A percentile compares a stretch with the other conserved stretches of the same genome.
phyloP scores from a whole-genome alignment of 2,797 vertebrate species.

The Alosa sapidissima region DNA sequence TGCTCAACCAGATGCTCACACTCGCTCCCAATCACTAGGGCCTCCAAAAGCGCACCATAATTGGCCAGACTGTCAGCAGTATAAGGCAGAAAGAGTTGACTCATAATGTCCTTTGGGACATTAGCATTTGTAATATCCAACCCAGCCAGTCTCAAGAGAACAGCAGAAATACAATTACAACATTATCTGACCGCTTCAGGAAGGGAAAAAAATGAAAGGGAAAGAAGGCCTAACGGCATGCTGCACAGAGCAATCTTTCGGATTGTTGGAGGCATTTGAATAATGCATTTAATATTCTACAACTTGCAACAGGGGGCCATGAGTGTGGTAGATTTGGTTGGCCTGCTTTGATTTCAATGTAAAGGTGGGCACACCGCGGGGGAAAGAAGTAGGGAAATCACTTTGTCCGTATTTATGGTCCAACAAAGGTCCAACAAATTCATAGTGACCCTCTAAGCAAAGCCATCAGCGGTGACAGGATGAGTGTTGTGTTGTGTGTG shows the following conservation, averaged over 20 bases:
- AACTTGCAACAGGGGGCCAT: not conserved
- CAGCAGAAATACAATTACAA: slow-evolving; percentile 1
- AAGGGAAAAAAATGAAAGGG: not conserved
- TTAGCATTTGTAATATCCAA: not conserved
- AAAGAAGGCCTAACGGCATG: not conserved
- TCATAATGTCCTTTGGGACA: not conserved
- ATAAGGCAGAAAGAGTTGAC: not conserved
- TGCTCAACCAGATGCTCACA: slow-evolving; percentile 18
- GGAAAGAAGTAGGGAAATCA: slow-evolving; percentile 44
- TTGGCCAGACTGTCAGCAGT: not conserved
- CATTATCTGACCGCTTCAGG: not conserved
- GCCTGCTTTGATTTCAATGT: not conserved
- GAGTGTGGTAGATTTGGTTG: not conserved
- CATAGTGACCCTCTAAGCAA: slow-evolving; percentile 63
- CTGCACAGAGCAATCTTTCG: not conserved
- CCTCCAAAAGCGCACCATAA: not conserved
- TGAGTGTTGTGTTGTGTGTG: slow-evolving; percentile 26
- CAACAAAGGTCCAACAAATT: slow-evolving; percentile 53
- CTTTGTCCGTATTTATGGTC: slow-evolving; percentile 56
- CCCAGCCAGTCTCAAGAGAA: not conserved
- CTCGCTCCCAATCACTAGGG: not conserved
- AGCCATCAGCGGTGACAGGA: slow-evolving; percentile 55
- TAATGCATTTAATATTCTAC: slow-evolving; percentile 23
- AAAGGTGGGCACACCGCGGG: slow-evolving; percentile 24
- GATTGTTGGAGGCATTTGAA: not conserved